Base-by-base conservation (phyloP, 2,888 invertebrate species). In the Seira sanloemensis region DNA sequence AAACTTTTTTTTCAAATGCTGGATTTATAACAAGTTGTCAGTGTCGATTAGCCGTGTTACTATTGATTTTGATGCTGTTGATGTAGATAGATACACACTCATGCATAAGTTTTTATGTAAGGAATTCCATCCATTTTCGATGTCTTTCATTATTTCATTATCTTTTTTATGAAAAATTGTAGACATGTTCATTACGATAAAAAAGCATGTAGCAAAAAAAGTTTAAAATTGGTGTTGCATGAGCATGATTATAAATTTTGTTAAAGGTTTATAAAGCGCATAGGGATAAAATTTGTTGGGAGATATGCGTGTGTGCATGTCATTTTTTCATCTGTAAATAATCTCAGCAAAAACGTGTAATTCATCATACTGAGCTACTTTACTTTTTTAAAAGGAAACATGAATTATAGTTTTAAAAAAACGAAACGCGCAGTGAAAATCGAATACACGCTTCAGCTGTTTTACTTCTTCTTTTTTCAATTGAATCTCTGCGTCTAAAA, bases 381-480 rank as follows among this genome's bases (percentile, higher is more conserved):
- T 37, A 37, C 37, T 37, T 37, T 37, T 37, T 37, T 12, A 37
- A 37, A n/a, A n/a, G n/a, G n/a, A n/a, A 37, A 37, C 37, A 37
- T 37, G 37, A 37, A 37, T 37, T 37, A 12, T 37, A 37, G 37
- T 37, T n/a, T n/a, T n/a, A n/a, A n/a, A n/a, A n/a, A n/a, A 37
- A 37, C 4, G 37, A 37, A 37, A 37, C 37, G n/a, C n/a, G 37
- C 12, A 79, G 78, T 79, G 78, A 79, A 79, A 79, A 79, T 73
- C 46, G 66, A 79, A 79, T 79, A 50, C 79, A 74, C 79, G 79
- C 74, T 80, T 80, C 79, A 80, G 79, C 79, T 76, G 66, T 68
- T 58, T 78, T 58, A 54, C 18, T 18, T 4, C 18, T 77, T 77
- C 18, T 19, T 26, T 78, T 7, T 78, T 37, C 12, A 16, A 18